Percentiles rank a stretch among this genome's conserved stretches.
phyloP scores from a whole-genome alignment of 2,888 invertebrate species.

The Drosophila picticornis region DNA sequence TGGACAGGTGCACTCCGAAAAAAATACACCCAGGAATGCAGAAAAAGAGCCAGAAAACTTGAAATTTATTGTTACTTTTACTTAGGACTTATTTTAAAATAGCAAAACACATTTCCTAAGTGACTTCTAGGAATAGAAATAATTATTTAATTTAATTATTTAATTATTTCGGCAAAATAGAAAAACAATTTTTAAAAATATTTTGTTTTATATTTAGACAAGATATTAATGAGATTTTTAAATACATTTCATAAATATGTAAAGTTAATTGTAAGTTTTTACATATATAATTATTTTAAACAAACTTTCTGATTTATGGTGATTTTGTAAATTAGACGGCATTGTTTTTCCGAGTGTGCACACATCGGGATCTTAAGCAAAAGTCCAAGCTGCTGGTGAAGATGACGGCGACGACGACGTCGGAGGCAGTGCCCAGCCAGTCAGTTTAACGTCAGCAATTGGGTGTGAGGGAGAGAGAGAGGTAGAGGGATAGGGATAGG shows the following conservation, averaged over 20 bases:
- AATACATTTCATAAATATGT: not conserved
- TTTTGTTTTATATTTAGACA: not conserved
- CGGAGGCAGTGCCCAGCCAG: slow-evolving; percentile 57
- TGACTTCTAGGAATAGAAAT: not conserved
- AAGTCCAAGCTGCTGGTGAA: slow-evolving; percentile 30
- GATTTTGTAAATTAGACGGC: not conserved
- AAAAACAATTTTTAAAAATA: not conserved
- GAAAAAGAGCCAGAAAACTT: not conserved
- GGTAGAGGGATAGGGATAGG: not conserved
- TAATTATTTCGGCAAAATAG: not conserved
- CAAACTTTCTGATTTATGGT: not conserved
- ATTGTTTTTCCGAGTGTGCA: slow-evolving; percentile 5
- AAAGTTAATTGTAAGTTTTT: not conserved
- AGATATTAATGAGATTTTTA: not conserved
- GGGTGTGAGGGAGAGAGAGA: not conserved
- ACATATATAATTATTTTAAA: no score
- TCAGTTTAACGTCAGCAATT: slow-evolving; percentile 73
- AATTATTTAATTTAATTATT: not conserved
- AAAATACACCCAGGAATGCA: not conserved
- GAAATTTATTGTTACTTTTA: not conserved
- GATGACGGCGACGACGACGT: slow-evolving; percentile 14
- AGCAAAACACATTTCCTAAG: no score
- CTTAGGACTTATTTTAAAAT: not conserved
- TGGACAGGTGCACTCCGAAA: slow-evolving; percentile 24
- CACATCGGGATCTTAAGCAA: slow-evolving; percentile 33